Conservation (phyloP, 2,113 vertebrate species). For the Arizona elegans region DNA sequence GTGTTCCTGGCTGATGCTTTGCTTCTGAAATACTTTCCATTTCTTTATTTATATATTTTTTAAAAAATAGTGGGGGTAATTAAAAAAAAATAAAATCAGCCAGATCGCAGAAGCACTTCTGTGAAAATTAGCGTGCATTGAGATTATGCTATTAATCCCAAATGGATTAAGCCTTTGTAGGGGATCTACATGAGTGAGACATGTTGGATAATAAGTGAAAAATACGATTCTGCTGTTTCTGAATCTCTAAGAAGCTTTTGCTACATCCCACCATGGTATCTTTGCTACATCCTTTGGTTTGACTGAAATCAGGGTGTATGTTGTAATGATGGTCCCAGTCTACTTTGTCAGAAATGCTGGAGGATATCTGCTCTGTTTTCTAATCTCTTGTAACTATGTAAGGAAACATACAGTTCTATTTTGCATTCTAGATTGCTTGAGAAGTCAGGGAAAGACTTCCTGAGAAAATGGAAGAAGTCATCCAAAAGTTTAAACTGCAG, state of each 20-base stretch:
- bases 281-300: background rate
- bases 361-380: background rate
- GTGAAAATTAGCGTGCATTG: background rate
- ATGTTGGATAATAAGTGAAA: background rate
- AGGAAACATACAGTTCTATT: background rate
- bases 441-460: background rate
- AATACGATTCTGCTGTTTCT: background rate
- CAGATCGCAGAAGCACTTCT: background rate
- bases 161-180: background rate
- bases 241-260: background rate
- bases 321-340: background rate
- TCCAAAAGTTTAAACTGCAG: background rate
- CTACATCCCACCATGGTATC: background rate
- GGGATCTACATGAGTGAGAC: background rate
- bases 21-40: background rate
- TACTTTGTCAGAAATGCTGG: background rate
- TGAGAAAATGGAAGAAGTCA: background rate
- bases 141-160: background rate
- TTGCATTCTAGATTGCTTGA: background rate
- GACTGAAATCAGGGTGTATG: background rate
- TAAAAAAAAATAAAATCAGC: background rate
- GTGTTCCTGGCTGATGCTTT: background rate
- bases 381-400: background rate
- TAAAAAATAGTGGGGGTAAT: background rate
- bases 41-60: background rate